Evolutionary conservation across 2,113 vertebrate genomes (phyloP).

Genomic region (Egretta garzetta): DNA sequence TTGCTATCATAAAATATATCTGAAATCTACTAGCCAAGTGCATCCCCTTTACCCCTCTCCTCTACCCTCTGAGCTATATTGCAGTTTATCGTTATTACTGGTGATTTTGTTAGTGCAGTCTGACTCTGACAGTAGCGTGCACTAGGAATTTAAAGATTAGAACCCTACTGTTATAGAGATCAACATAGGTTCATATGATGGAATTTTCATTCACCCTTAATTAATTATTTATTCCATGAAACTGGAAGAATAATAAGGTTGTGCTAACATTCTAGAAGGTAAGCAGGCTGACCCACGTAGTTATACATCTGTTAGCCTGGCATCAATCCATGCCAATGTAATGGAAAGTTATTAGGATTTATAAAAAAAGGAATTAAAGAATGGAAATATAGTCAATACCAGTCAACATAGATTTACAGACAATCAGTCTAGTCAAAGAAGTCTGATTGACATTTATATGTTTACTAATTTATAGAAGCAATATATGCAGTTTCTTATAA

Average conservation of each 20-base stretch:
- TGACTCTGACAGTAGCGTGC: neutral
- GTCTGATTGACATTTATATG: neutral
- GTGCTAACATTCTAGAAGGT: neutral
- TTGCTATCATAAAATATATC: neutral
- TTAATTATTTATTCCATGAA: conserved; percentile 14
- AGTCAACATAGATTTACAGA: neutral
- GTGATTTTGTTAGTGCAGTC: neutral
- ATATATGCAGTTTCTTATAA: neutral
- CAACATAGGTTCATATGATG: neutral
- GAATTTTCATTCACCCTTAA: neutral
- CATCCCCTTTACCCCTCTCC: neutral
- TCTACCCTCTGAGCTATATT: neutral
- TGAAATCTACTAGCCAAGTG: neutral
- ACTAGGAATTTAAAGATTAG: neutral
- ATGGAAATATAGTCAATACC: neutral
- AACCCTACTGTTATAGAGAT: neutral
- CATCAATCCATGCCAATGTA: neutral
- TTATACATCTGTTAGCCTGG: neutral
- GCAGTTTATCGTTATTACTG: neutral
- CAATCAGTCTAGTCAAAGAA: neutral
- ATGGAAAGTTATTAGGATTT: neutral
- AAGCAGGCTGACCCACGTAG: neutral
- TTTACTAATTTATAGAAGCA: neutral
- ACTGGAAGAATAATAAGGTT: neutral
- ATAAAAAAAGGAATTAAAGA: neutral